Conservation (phyloP, 2,113 vertebrate genomes). For the Callaeas wilsoni region DNA sequence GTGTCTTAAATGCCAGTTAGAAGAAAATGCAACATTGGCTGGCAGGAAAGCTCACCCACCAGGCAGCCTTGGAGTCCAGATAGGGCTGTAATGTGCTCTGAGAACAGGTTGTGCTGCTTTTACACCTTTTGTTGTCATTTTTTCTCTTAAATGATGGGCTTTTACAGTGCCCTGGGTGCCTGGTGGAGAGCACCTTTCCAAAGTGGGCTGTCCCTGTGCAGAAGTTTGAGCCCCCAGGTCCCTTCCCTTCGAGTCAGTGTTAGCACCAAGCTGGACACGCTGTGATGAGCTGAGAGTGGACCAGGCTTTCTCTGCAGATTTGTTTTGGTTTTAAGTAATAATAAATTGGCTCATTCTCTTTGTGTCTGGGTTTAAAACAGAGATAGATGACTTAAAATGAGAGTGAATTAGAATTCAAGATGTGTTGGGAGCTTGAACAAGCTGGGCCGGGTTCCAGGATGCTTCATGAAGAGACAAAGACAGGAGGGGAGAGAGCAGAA, state of each 20-base stretch:
- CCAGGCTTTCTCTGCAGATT: not conserved
- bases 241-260: not conserved
- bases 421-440: not conserved
- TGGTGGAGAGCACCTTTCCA: not conserved
- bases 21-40: not conserved
- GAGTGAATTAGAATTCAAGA: constrained; percentile 37
- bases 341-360: not conserved
- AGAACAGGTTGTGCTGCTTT: not conserved
- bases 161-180: not conserved
- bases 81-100: not conserved
- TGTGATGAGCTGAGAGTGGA: not conserved
- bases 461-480: not conserved
- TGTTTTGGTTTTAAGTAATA: not conserved
- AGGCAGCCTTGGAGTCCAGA: not conserved
- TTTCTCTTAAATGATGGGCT: not conserved
- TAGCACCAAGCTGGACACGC: not conserved
- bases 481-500: not conserved
- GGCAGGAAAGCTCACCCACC: not conserved
- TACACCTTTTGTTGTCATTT: not conserved
- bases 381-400: constrained; percentile 8
- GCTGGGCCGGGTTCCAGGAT: constrained; percentile 30
- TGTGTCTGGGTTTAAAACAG: not conserved
- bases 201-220: not conserved
- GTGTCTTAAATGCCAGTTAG: not conserved
- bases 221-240: not conserved